Conservation (phyloP, 1,140 invertebrate species). For the Caenorhabditis tropicalis region DNA sequence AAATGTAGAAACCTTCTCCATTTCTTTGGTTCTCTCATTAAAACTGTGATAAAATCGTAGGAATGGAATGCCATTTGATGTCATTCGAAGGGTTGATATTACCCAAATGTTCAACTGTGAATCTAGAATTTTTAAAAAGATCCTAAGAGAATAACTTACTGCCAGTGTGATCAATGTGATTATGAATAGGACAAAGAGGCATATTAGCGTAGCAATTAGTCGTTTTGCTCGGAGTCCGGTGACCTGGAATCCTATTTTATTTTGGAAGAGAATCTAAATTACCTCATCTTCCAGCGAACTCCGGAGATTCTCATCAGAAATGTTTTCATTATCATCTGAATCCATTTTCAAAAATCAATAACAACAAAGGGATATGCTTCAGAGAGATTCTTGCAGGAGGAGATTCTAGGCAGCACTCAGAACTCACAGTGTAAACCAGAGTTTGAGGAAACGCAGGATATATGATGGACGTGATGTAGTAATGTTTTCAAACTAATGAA, state of each 20-base stretch:
- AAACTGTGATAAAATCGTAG: slow-evolving; percentile 10
- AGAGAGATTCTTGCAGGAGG: background rate
- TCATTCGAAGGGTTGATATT: background rate
- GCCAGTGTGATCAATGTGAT: background rate
- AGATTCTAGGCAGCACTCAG: background rate
- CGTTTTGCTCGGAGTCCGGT: slow-evolving; percentile 7
- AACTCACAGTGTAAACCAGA: slow-evolving; percentile 3
- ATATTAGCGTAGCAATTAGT: background rate
- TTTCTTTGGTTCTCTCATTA: slow-evolving; percentile 11
- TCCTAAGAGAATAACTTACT: background rate
- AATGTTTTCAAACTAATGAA: background rate
- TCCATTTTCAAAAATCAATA: background rate
- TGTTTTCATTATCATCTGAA: slow-evolving; percentile 19
- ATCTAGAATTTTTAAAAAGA: background rate
- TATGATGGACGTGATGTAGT: background rate
- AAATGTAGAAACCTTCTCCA: slow-evolving; percentile 31
- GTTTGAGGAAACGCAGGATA: background rate
- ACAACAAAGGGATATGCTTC: background rate
- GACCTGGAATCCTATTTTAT: background rate
- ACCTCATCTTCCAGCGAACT: background rate
- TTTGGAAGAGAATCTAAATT: background rate
- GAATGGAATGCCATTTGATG: slow-evolving; percentile 15
- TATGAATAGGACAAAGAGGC: background rate
- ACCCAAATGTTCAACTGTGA: slow-evolving; percentile 10
- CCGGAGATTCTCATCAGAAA: background rate